Evolutionary conservation across 2,113 vertebrate species (phyloP).

Genomic region (Notarius lentiginosus): DNA sequence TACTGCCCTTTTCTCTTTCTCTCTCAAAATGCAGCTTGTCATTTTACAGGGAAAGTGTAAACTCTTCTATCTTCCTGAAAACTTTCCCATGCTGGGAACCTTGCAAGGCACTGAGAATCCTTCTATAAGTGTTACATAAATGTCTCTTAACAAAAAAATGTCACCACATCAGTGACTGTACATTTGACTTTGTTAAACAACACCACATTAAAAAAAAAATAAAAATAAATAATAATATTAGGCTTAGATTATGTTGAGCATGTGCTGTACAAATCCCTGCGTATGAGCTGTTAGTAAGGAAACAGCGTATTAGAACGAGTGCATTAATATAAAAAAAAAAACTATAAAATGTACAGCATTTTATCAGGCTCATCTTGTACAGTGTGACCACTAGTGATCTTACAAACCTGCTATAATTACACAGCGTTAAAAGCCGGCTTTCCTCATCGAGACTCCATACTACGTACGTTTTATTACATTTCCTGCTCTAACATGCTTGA

Average conservation of each 20-base stretch:
- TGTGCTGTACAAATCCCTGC: background rate
- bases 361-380: background rate
- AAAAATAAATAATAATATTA: background rate
- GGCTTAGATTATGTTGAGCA: background rate
- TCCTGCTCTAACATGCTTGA: conserved; percentile 9
- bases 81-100: too few relatives aligned
- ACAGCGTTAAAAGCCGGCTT: background rate
- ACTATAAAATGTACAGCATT: background rate
- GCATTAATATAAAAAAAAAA: too few relatives aligned
- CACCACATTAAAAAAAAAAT: too few relatives aligned
- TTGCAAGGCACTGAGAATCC: background rate
- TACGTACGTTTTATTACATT: background rate
- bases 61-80: background rate
- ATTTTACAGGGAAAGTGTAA: background rate
- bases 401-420: background rate
- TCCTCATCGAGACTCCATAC: background rate
- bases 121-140: background rate
- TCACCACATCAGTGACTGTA: background rate
- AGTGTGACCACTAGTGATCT: background rate
- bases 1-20: background rate
- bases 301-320: background rate
- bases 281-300: background rate
- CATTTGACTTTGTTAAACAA: background rate
- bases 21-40: background rate
- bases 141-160: background rate